Percentiles rank a stretch among this genome's conserved stretches.
phyloP scores from a whole-genome alignment of 2,113 vertebrate genomes.

The Terrapene triunguis region DNA sequence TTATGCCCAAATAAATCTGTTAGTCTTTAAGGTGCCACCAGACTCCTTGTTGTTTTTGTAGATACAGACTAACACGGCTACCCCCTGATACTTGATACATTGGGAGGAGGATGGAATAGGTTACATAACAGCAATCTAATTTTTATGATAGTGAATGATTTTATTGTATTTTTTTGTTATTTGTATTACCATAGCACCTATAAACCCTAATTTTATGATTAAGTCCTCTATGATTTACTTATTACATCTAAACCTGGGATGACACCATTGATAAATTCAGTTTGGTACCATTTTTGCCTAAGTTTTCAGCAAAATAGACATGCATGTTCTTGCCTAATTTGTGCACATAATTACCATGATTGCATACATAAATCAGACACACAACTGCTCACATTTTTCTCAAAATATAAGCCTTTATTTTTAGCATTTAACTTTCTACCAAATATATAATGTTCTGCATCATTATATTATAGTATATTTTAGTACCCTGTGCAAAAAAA shows the following conservation, averaged over 20 bases:
- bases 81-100: background rate
- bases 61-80: too few relatives aligned
- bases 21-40: too few relatives aligned
- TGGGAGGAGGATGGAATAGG: conserved; percentile 25
- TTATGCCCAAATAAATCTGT: too few relatives aligned
- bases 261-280: conserved; percentile 1
- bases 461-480: background rate
- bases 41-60: too few relatives aligned
- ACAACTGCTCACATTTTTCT: background rate
- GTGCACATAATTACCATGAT: background rate
- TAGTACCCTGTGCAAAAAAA: background rate
- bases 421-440: background rate
- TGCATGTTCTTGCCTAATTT: background rate
- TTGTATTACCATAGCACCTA: background rate
- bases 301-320: background rate
- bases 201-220: background rate
- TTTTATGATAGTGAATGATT: conserved; percentile 47
- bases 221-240: conserved; percentile 16
- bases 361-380: background rate
- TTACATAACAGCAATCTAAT: background rate
- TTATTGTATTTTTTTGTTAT: conserved; percentile 3
- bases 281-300: background rate
- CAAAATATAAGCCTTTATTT: background rate
- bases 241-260: conserved; percentile 20
- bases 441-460: background rate